Evolutionary conservation across 2,797 vertebrate species (phyloP), one percentile per base, ranked within the genome.

Genomic region (Trichosurus vulpecula): DNA sequence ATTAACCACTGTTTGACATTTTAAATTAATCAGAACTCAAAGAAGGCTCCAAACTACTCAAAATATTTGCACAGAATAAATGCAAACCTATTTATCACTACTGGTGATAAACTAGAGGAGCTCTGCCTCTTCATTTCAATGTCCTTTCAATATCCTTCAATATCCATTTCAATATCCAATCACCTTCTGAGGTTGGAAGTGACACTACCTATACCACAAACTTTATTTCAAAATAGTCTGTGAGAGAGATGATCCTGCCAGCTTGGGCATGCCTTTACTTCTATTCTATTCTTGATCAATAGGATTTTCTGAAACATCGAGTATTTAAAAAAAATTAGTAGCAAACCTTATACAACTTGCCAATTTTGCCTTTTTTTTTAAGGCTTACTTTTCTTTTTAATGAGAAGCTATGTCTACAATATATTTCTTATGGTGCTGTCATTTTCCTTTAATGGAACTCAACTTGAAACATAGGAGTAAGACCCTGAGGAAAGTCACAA

Each of bases 351-450:
- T 61, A 92, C 91, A 47, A 52, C 2, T 19, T 96, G 89, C 25
- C 19, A 92, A 92, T 95, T 97, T 25, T 52, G 74, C 93, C 87
- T 94, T 89, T 90, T 95, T 96, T 91, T 66, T 90, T 90, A 74
- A 94, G 51, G 27, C 96, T 97, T 98, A 96, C 95, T 98, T 53
- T 52, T 97, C 51, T 97, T 81, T 98, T 0, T 92, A 98, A 97
- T 98, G 95, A 98, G 93, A 97, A 94, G 58, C 35, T 3, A 29
- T 97, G 91, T 96, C 96, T 96, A 81, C 53, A 97, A 92, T 87
- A 93, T 66, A 95, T 98, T 98, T 97, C 92, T 94, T 95, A 51
- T 56, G 41, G 93, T 52, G 1, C n/a, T 97, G 90, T 47, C 95
- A 91, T 97, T 97, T 96, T 96, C 51, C 92, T 97, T 97, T 97